Percentiles rank a stretch among this genome's conserved stretches.
Evolutionary conservation across 2,113 vertebrate genomes (phyloP).

Genomic region (Grantiella picta): DNA sequence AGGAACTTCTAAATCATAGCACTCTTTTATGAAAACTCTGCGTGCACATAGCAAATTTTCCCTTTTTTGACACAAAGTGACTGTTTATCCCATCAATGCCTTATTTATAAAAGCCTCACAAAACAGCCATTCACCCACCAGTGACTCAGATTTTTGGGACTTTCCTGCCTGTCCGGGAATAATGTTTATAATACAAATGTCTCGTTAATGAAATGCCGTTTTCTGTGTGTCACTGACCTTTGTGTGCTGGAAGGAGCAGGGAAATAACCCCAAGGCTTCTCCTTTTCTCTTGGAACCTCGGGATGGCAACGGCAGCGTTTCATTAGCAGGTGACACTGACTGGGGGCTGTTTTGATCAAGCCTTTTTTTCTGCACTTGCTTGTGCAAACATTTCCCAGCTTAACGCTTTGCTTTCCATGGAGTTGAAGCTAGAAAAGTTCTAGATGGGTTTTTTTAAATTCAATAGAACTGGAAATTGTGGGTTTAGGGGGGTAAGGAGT

Average conservation of each 20-base stretch:
- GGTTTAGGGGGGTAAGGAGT: not conserved
- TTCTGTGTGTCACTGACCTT: slow-evolving; percentile 41
- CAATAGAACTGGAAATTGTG: not conserved
- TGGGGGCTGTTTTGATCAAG: not conserved
- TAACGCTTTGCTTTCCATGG: not conserved
- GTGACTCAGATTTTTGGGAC: slow-evolving; percentile 67
- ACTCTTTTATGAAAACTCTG: slow-evolving; percentile 9
- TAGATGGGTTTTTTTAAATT: not conserved
- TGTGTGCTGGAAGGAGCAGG: slow-evolving; percentile 3
- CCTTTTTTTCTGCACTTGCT: not conserved
- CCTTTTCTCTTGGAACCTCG: not conserved
- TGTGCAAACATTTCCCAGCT: not conserved
- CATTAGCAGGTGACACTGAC: not conserved
- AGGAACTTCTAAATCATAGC: not conserved
- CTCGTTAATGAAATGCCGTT: slow-evolving; percentile 42
- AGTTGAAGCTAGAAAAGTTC: too few relatives aligned
- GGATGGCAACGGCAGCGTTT: not conserved
- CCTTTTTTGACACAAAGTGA: slow-evolving; percentile 21
- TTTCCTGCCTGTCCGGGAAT: slow-evolving; percentile 65
- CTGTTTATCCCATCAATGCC: slow-evolving; percentile 60
- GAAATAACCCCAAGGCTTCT: not conserved
- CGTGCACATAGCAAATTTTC: not conserved
- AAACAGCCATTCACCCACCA: slow-evolving; percentile 64
- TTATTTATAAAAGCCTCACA: slow-evolving; percentile 65
- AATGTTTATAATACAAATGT: slow-evolving; percentile 46